phyloP scores from a whole-genome alignment of 2,797 vertebrate genomes.

The Tokudaia muenninki region DNA sequence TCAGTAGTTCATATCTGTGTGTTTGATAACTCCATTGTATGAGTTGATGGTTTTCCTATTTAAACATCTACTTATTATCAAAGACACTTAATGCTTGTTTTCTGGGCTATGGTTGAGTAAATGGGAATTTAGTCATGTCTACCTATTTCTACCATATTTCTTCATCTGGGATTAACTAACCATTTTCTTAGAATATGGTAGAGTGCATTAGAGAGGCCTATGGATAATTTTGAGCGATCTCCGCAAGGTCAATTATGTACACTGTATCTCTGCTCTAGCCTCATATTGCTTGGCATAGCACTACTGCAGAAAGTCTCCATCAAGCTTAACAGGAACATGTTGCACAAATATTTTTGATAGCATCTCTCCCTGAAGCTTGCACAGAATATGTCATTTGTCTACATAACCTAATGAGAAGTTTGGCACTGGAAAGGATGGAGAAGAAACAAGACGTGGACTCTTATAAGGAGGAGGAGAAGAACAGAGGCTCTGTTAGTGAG shows the following conservation, averaged over 20 bases:
- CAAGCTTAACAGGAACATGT: not conserved
- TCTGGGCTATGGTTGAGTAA: not conserved
- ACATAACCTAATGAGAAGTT: not conserved
- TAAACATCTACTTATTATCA: slow-evolving; percentile 6
- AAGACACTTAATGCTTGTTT: slow-evolving; percentile 32
- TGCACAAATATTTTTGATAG: not conserved
- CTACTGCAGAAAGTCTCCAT: not conserved
- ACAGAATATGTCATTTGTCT: not conserved
- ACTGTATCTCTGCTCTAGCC: not conserved
- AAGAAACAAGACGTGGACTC: not conserved
- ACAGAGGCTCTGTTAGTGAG: not conserved
- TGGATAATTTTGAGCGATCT: not conserved
- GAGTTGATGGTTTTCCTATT: slow-evolving; percentile 59
- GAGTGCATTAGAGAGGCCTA: not conserved
- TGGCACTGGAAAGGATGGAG: not conserved
- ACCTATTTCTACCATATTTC: slow-evolving; percentile 4
- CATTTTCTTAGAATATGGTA: slow-evolving; percentile 19
- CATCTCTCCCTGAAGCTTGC: not conserved
- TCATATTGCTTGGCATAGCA: not conserved
- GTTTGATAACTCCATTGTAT: not conserved
- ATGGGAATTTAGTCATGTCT: not conserved
- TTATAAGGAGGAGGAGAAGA: slow-evolving; percentile 29
- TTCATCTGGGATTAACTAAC: slow-evolving; percentile 22
- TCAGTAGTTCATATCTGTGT: not conserved
- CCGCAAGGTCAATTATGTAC: not conserved